Evolutionary conservation across 64 coral and sea anemone genomes (phyloP).

Genomic region (Pachyseris speciosa): DNA sequence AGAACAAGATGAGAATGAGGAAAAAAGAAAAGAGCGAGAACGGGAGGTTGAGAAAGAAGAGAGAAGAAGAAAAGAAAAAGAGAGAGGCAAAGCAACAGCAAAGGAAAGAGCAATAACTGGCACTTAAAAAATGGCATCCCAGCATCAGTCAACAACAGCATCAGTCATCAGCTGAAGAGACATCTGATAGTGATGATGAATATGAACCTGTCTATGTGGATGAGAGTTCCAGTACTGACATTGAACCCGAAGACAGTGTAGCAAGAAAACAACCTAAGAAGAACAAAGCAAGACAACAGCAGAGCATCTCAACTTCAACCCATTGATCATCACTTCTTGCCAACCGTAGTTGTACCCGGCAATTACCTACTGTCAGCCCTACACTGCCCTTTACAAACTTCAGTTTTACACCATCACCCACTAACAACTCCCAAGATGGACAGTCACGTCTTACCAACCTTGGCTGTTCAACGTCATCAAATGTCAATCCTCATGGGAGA

Average conservation of each 20-base stretch:
- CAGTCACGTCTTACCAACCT: not conserved
- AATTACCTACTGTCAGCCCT: no score
- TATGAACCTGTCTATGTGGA: not conserved
- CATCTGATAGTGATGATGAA: not conserved
- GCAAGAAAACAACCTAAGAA: not conserved
- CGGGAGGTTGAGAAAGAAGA: constrained; percentile 3
- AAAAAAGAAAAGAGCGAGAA: not conserved
- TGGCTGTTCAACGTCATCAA: not conserved
- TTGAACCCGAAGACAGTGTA: not conserved
- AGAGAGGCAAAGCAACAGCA: not conserved
- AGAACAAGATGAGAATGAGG: not conserved
- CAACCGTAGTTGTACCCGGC: not conserved
- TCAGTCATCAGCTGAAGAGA: not conserved
- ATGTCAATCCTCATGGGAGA: not conserved
- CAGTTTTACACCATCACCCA: not conserved
- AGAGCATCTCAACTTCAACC: not conserved
- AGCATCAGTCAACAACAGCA: not conserved
- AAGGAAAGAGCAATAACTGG: not conserved
- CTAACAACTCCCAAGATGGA: not conserved
- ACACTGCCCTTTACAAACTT: not conserved
- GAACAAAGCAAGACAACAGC: not conserved
- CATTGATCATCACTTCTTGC: not conserved
- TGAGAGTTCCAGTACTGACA: not conserved
- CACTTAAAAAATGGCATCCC: not conserved
- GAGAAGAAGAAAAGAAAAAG: constrained; percentile 21